phyloP scores from a whole-genome alignment of 2,888 invertebrate species.

The Nymphalis urticae region DNA sequence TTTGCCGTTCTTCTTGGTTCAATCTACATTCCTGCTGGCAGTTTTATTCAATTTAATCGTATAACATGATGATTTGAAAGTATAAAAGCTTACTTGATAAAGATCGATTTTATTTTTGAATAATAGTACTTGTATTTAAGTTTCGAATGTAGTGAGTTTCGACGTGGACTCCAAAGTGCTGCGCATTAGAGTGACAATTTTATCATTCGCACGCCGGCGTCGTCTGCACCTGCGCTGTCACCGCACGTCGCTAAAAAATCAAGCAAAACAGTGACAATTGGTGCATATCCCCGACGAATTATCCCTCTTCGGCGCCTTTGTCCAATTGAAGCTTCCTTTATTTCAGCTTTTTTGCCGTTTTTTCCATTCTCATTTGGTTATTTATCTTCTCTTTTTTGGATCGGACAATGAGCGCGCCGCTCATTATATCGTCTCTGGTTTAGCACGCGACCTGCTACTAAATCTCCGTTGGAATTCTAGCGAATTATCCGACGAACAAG shows the following conservation, averaged over 20 bases:
- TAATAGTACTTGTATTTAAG: background rate
- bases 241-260: constrained; percentile 59
- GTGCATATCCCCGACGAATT: constrained; percentile 80
- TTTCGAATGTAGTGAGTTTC: constrained; percentile 25
- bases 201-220: constrained; percentile 54
- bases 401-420: constrained; percentile 57
- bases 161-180: constrained; percentile 17
- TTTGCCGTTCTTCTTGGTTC: no score
- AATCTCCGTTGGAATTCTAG: constrained; percentile 79
- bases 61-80: no score
- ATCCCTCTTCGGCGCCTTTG: constrained; percentile 79
- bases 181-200: constrained; percentile 62
- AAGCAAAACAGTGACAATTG: constrained; percentile 79
- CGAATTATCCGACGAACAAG: constrained; percentile 74
- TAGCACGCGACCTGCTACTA: constrained; percentile 75
- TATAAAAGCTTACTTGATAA: background rate
- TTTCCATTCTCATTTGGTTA: constrained; percentile 81
- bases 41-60: no score
- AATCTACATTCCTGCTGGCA: no score
- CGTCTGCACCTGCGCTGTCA: constrained; percentile 55
- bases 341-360: constrained; percentile 79
- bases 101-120: background rate
- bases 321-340: constrained; percentile 78
- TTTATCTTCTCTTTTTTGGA: constrained; percentile 77
- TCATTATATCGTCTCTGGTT: constrained; percentile 74